Evolutionary conservation across 64 coral and sea anemone genomes (phyloP), one percentile per base, ranked within the genome.

Genomic region (Catalaphyllia jardinei): DNA sequence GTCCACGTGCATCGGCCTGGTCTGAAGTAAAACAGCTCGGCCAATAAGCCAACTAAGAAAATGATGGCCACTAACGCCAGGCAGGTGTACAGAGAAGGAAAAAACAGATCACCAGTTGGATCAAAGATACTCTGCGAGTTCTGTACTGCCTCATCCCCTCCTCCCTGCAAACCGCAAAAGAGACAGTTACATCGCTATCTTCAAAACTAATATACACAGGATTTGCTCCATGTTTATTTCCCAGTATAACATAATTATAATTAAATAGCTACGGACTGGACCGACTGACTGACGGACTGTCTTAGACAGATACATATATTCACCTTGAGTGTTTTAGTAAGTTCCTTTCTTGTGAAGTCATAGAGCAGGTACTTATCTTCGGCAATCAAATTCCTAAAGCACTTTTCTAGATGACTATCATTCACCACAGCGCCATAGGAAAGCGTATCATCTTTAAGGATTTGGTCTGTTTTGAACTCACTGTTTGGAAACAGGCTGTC

Each of bases 71-170:
- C 91, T 60, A 98, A 64, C 18, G 20, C 75, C n/a, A 95, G 49
- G 73, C 93, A 93, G 18, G 87, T 81, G 60, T 95, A 95, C 60
- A 98, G 67, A 0, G 96, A 95, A 6, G 96, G 96, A 25, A 76
- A 93, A 57, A 98, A 98, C 80, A 98, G 38, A n/a, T 98, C 96
- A 0, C 96, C 96, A 3, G 96, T 98, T 0, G 96, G 93, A 69
- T 98, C 90, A 61, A 98, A 95, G 15, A 98, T 75, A 78, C 96
- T 98, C 73, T 94, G 90, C 0, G 93, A 98, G 51, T 94, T 94
- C 42, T 89, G 76, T 54, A 93, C 88, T 1, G 96, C 93, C 35
- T 90, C 96, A 19, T 94, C 63, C 72, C 80, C 94, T 92, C 57
- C 33, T 61, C 72, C 86, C 52, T 35, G 61, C 79, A 90, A 76